These are phyloP conservation scores for Anas georgica DNA, from an alignment of 2,797 vertebrate species.

Conservation along the genomic window DNA sequence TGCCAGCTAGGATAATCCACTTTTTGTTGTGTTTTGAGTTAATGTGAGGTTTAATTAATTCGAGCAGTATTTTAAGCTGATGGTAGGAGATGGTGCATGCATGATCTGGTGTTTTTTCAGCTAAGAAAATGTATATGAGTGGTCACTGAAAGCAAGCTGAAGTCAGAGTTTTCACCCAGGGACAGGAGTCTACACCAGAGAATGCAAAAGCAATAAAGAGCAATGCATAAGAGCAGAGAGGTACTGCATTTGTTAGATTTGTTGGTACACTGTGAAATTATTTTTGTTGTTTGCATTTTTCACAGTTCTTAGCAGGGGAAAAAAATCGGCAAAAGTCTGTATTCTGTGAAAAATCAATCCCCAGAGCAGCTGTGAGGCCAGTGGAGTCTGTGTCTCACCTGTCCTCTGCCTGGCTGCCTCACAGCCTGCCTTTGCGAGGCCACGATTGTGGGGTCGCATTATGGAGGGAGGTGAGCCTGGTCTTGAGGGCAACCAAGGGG, in stretches of 20 bases:
- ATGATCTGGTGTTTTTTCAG: not conserved
- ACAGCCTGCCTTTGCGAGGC: not conserved
- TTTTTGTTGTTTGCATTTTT: conserved; percentile 28
- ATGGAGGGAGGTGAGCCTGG: not conserved
- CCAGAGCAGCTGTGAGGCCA: conserved; percentile 25
- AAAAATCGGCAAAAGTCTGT: not conserved
- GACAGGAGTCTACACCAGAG: not conserved
- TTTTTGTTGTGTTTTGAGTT: not conserved
- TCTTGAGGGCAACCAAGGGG: not conserved
- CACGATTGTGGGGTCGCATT: not conserved
- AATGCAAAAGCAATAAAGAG: not conserved
- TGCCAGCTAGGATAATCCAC: not conserved
- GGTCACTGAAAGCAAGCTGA: not conserved
- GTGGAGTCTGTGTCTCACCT: not conserved
- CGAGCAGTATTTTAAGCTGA: not conserved
- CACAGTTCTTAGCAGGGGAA: not conserved
- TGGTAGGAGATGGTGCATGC: not conserved
- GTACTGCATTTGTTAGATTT: not conserved
- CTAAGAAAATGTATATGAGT: not conserved
- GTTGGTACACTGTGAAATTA: not conserved
- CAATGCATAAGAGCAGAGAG: not conserved
- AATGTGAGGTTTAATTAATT: not conserved
- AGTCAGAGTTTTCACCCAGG: not conserved
- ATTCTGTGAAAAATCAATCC: conserved; percentile 26
- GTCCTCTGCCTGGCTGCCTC: conserved; percentile 4